Base-by-base conservation (phyloP, 2,888 invertebrate species). In the Dryomyza anilis region DNA sequence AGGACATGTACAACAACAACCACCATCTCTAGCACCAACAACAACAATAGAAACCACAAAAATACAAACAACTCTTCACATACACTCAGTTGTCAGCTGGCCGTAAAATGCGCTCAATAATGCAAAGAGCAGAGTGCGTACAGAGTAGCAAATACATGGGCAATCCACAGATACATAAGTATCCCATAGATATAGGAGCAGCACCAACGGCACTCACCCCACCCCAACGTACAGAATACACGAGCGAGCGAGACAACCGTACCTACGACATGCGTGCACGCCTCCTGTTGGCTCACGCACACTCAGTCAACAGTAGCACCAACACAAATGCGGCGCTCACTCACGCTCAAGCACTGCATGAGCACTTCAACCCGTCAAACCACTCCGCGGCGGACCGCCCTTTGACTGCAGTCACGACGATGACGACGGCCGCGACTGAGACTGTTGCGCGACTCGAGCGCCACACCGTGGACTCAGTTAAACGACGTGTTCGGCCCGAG, bases 21-120 rank as follows among this genome's bases (percentile, higher is more conserved):
- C n/a, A n/a, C n/a, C n/a, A n/a, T n/a, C n/a, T n/a, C n/a, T n/a
- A n/a, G n/a, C n/a, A n/a, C n/a, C n/a, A n/a, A n/a, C n/a, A n/a
- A n/a, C n/a, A n/a, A n/a, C n/a, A n/a, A n/a, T n/a, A n/a, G n/a
- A n/a, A n/a, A 6, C n/a, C 43, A 43, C 39, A 39, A 3, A 12
- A 2, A 39, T 16, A 39, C 43, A 14, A 10, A 60, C 59, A 72
- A 75, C 76, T 75, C 73, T 76, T 74, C 79, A 75, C 74, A 77
- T 76, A 78, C 76, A 78, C 78, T 75, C 78, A 77, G 75, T 73
- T 74, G 78, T 76, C 75, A 74, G 73, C 59, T 68, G 60, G 60
- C 53, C 66, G 60, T 61, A 43, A 43, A 36, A 21, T 25, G 21
- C 48, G 19, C 21, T 67, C 62, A 66, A 60, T 50, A 65, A 68